Base-by-base conservation (phyloP, 2,888 invertebrate species). In the Phalera bucephala region DNA sequence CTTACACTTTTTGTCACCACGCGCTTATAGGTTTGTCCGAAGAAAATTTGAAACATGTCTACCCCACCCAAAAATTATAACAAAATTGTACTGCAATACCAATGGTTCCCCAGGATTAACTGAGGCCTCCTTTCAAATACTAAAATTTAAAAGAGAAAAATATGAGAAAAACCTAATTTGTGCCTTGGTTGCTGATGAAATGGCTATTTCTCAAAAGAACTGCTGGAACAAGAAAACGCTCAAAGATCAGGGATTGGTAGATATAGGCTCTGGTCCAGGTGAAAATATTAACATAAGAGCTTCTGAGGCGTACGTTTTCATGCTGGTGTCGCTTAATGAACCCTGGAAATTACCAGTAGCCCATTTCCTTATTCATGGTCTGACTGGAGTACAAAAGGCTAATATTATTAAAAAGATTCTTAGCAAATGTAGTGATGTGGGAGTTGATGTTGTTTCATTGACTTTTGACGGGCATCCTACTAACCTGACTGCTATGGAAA, bases 321-420 rank as follows among this genome's bases (percentile, higher is more conserved):
- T 56, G 9, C 30, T 52, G 1, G 49, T 46, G 2, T 41, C 17
- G 4, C 20, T 51, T 9, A 45, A 45, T 31, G 38, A 51, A 25
- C 8, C 25, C 5, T 69, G 61, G 63, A 65, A 67, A 43, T 41
- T 70, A 17, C 64, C 66, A 4, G 31, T 67, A 2, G 60, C 43
- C 1, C 67, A 68, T 40, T 69, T 67, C 44, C 48, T 68, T 19
- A 45, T 57, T 3, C 43, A 57, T 10, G 52, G 61, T 1, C 12
- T 70, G 9, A 33, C 21, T 8, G 50, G 45, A 3, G 31, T 42
- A 13, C 50, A 56, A 22, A 52, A 56, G 42, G 41, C 40, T 23
- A 52, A 45, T 33, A 17, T 52, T 8, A 47, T 58, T 6, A 45
- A 45, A 25, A 33, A 21, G 3, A 32, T 26, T 17, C 28, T 50